These are phyloP conservation scores for Myathropa florea DNA, from an alignment of 2,888 invertebrate species.

Conservation along the genomic window DNA sequence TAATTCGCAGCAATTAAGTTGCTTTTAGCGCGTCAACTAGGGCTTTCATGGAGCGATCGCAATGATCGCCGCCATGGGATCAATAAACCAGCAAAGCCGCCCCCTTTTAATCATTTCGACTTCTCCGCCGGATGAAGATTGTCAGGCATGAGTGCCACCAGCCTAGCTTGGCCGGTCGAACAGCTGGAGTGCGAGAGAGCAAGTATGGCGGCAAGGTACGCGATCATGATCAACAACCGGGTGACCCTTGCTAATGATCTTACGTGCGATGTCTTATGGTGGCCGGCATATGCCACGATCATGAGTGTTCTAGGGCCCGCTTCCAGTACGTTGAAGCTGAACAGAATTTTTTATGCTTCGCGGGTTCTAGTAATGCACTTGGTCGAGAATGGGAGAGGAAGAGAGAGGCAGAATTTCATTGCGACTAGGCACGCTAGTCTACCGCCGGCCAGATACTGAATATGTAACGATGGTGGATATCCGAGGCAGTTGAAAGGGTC, in stretches of 20 bases:
- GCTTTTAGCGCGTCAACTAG: neutral
- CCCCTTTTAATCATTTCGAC: neutral
- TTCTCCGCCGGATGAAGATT: conserved; percentile 48
- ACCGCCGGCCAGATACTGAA: conserved; percentile 13
- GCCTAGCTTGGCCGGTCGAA: conserved; percentile 10
- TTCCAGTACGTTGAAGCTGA: neutral
- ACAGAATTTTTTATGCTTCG: conserved; percentile 50
- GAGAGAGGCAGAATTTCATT: conserved; percentile 21
- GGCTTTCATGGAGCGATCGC: neutral
- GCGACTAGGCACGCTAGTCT: conserved; percentile 27
- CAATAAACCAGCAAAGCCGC: conserved; percentile 51
- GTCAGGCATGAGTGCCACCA: conserved; percentile 58
- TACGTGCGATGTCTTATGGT: conserved; percentile 36
- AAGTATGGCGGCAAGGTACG: conserved; percentile 42
- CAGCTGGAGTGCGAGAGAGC: too few relatives aligned
- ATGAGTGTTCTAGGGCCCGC: conserved; percentile 40
- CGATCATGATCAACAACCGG: conserved; percentile 29
- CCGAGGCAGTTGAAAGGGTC: conserved; percentile 16
- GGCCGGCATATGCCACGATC: conserved; percentile 51
- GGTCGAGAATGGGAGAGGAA: conserved; percentile 7
- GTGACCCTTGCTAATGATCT: conserved; percentile 36
- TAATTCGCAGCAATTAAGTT: conserved; percentile 30
- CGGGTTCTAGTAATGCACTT: conserved; percentile 44
- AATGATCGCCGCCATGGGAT: conserved; percentile 15
- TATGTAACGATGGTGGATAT: conserved; percentile 40